These are phyloP conservation scores for Aurelia aurita DNA, from an alignment of 30 jellyfish, hydroid and myxozoan genomes.

Conservation along the genomic window DNA sequence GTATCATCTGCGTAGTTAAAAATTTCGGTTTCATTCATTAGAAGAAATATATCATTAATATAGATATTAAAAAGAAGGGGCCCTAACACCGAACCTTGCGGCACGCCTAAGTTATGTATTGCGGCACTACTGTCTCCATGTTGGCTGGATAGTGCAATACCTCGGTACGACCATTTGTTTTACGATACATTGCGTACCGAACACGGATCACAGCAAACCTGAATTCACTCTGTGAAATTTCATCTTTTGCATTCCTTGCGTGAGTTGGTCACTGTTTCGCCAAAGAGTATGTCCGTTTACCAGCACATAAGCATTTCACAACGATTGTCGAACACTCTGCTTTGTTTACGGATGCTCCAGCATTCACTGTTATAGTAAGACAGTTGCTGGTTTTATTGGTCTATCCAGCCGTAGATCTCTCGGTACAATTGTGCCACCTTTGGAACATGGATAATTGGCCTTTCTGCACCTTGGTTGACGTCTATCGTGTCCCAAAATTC, in stretches of 20 bases:
- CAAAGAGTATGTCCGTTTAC: neutral
- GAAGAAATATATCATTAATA: too few relatives aligned
- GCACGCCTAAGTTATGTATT: too few relatives aligned
- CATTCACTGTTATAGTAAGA: neutral
- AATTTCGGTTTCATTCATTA: too few relatives aligned
- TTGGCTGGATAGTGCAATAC: slow-evolving; percentile 5
- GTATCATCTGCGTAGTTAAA: too few relatives aligned
- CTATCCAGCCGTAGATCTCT: slow-evolving; percentile 2
- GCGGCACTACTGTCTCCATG: too few relatives aligned
- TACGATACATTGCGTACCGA: neutral
- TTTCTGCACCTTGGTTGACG: neutral
- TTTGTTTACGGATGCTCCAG: neutral
- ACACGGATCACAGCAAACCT: neutral
- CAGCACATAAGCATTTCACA: neutral
- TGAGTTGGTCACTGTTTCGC: neutral
- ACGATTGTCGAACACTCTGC: neutral
- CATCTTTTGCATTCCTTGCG: neutral
- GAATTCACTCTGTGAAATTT: neutral
- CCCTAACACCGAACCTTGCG: too few relatives aligned
- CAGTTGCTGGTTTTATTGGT: neutral
- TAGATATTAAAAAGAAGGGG: too few relatives aligned
- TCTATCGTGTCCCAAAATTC: neutral
- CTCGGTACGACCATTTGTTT: slow-evolving; percentile 1
- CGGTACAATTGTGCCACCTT: too few relatives aligned
- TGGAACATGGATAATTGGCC: neutral